These are phyloP conservation scores for Coranthus polyacanthus DNA, from an alignment of 2,797 vertebrate species.

Conservation along the genomic window DNA sequence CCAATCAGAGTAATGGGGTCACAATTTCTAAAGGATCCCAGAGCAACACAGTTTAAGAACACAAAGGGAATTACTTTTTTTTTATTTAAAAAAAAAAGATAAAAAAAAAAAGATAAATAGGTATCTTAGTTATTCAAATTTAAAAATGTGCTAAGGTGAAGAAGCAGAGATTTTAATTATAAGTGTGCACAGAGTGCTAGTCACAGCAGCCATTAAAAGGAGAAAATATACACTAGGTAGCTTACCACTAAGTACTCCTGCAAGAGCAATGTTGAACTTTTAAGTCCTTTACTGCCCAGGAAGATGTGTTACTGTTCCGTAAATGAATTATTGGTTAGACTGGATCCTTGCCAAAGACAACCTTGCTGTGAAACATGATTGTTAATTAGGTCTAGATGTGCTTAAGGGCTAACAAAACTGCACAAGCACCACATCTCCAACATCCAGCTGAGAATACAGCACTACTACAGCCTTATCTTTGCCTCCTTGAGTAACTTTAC, in stretches of 20 bases:
- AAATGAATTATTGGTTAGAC: slow-evolving; percentile 77
- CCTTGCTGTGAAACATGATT: slow-evolving; percentile 74
- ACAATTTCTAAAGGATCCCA: slow-evolving; percentile 35
- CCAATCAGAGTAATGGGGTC: slow-evolving; percentile 20
- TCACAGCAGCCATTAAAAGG: slow-evolving; percentile 64
- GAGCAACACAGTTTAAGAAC: slow-evolving; percentile 32
- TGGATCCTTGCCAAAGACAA: slow-evolving; percentile 79
- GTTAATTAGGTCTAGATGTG: slow-evolving; percentile 81
- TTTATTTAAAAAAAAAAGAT: slow-evolving; percentile 45
- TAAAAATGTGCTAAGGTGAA: slow-evolving; percentile 58
- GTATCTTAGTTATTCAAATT: slow-evolving; percentile 51
- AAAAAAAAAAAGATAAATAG: slow-evolving; percentile 59
- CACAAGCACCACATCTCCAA: slow-evolving; percentile 70
- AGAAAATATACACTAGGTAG: slow-evolving; percentile 68
- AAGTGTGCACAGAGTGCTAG: slow-evolving; percentile 48
- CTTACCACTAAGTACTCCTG: slow-evolving; percentile 70
- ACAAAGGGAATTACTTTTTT: slow-evolving; percentile 27
- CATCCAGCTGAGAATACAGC: slow-evolving; percentile 61
- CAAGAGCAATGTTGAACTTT: slow-evolving; percentile 70
- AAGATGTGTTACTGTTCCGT: slow-evolving; percentile 71
- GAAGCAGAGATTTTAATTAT: slow-evolving; percentile 64
- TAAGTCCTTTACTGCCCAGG: slow-evolving; percentile 74
- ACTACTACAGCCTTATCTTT: slow-evolving; percentile 39
- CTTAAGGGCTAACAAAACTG: slow-evolving; percentile 79
- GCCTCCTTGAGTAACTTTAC: slow-evolving; percentile 60